Conservation (phyloP, 2,888 invertebrate genomes). For the Caenorhabditis sulstoni region DNA sequence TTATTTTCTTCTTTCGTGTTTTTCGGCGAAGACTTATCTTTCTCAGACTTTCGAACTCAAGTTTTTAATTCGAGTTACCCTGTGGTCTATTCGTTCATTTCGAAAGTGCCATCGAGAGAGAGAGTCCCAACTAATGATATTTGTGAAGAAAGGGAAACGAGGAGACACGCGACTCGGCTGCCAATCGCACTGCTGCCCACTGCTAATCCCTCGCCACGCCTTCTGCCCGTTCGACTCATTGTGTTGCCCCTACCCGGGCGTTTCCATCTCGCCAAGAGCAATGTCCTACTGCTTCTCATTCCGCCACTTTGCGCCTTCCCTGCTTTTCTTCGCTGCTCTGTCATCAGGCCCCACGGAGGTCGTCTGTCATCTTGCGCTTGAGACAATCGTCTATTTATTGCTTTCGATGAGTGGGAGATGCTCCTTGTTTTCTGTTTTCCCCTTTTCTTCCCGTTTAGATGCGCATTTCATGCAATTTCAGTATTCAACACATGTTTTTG, state of each 20-base stretch:
- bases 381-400: conserved; percentile 50
- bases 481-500: conserved; percentile 8
- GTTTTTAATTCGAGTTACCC: not conserved
- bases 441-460: not conserved
- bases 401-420: conserved; percentile 37
- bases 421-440: conserved; percentile 6
- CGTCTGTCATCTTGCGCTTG: conserved; percentile 29
- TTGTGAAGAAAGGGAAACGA: conserved; percentile 16
- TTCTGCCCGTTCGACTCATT: conserved; percentile 44
- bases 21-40: too few relatives aligned
- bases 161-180: conserved; percentile 23
- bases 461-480: conserved; percentile 2
- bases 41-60: not conserved
- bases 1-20: too few relatives aligned
- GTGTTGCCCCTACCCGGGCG: conserved; percentile 49
- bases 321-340: conserved; percentile 20
- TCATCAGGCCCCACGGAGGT: conserved; percentile 34
- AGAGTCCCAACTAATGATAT: conserved; percentile 33
- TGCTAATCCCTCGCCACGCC: conserved; percentile 41
- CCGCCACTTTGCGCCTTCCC: conserved; percentile 39
- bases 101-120: conserved; percentile 3
- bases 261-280: conserved; percentile 34
- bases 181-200: conserved; percentile 30
- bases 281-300: conserved; percentile 50
- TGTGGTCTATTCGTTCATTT: not conserved